Percentiles rank a stretch among this genome's conserved stretches.
Conservation (phyloP, 2,888 invertebrate species). For the Drosophila stalkeri region DNA sequence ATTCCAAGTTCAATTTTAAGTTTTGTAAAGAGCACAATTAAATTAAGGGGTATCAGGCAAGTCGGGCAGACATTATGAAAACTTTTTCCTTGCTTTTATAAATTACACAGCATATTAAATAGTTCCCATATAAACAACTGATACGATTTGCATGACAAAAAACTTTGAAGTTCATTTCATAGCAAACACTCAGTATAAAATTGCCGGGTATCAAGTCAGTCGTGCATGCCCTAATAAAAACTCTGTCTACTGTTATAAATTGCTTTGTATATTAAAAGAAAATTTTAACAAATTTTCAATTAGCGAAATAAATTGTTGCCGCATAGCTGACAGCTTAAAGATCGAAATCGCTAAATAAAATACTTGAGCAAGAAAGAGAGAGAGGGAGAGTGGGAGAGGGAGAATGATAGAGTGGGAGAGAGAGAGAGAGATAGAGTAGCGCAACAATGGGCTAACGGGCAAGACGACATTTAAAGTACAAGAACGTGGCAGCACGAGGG, state of each 20-base stretch:
- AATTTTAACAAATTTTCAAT: conserved; percentile 42
- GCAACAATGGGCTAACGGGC: conserved; percentile 19
- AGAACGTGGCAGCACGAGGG: conserved; percentile 14
- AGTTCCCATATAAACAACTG: too few relatives aligned
- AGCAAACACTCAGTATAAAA: not conserved
- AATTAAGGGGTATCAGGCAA: not conserved
- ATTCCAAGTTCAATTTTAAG: too few relatives aligned
- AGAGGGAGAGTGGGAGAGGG: not conserved
- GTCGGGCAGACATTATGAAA: not conserved
- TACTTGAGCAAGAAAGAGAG: not conserved
- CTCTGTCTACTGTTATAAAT: not conserved
- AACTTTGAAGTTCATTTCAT: not conserved
- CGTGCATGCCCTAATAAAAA: not conserved
- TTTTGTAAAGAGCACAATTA: not conserved
- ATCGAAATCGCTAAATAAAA: conserved; percentile 43
- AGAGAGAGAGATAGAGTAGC: not conserved
- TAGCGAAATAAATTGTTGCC: conserved; percentile 42
- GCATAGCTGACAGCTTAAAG: conserved; percentile 30
- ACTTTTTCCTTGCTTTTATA: too few relatives aligned
- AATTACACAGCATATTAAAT: too few relatives aligned
- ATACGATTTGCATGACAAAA: too few relatives aligned
- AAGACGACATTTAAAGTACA: conserved; percentile 14
- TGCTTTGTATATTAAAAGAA: conserved; percentile 11
- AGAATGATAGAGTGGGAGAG: not conserved
- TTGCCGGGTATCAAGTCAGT: not conserved